Evolutionary conservation across 1,140 invertebrate species (phyloP), one percentile per base, ranked within the genome.

Genomic region (Habropoda laboriosa): DNA sequence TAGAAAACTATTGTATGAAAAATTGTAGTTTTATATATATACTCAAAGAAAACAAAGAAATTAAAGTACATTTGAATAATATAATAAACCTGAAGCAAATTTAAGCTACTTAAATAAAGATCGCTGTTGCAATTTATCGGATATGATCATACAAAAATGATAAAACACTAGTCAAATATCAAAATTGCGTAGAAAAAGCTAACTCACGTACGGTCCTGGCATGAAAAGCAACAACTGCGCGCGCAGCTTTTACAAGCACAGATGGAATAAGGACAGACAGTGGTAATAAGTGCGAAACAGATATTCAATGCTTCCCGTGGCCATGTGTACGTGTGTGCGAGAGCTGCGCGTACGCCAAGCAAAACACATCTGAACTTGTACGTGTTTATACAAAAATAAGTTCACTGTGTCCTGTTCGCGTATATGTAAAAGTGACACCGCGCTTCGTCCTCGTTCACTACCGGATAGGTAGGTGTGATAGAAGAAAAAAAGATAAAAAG

Each of bases 171-270:
- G 21, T 1, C 4, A 30, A 3, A 1, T 35, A 40, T 40, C 27
- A 13, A 47, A 45, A 18, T 1, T 30, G 2, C 7, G 5, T 32
- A 24, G 53, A 5, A 42, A 18, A 21, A 32, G 21, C 10, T 32
- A 42, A 72, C 45, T 53, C 45, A 38, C n/a, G 35, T 86, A 86
- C 85, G 58, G 30, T 12, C 74, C 81, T 86, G 85, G 18, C 40
- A 47, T 79, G 76, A 73, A 79, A 86, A 86, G 60, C 78, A n/a
- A 47, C 7, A 27, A 30, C 30, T 86, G 85, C 85, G 85, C 77
- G 85, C 85, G 85, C 85, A 86, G 0, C 38, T 42, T 16, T 67
- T 27, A 53, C 63, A 35, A 58, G 21, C 13, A n/a, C 55, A 27
- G 67, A 18, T 10, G 60, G 18, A 42, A 81, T 5, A 71, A 71